Evolutionary conservation across 2,797 vertebrate species (phyloP), one percentile per base, ranked within the genome.

Genomic region (Falco biarmicus): DNA sequence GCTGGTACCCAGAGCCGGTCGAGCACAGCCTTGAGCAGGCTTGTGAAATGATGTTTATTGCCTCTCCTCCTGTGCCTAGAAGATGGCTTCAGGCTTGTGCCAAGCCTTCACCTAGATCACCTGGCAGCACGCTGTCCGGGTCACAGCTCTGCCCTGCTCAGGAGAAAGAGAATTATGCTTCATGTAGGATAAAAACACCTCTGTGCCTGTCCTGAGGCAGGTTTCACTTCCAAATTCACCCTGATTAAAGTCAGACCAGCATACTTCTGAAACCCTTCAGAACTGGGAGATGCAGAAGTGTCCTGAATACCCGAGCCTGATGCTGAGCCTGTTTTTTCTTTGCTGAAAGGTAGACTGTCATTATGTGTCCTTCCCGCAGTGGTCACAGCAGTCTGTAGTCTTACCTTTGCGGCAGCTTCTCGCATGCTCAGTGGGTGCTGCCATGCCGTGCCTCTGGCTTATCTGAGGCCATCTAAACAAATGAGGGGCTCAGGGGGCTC

Each of bases 391-490:
- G 34, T 8, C 15, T 6, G 43, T 6, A 15, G 74, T 37, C 37
- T n/a, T 39, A 41, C 61, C 74, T 61, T 12, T n/a, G 34, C 60
- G 11, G 54, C 61, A 19, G 68, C 66, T 31, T 20, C 59, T 22
- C 3, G 3, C 48, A 4, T 39, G 6, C 64, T n/a, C 17, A 0
- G 5, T 2, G 19, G 3, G 22, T 4, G 37, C 50, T 3, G 77
- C 57, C 63, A 19, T 0, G 8, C 37, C 1, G 4, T n/a, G 77
- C 70, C 75, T 22, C 89, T 1, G 7, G 32, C 32, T 81, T 24
- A 25, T 47, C 64, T 53, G 32, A 50, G 4, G 3, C 61, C 31
- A 48, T 34, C 48, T 7, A 13, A 71, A 47, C 60, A 51, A 32
- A 4, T 29, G 2, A 1, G 18, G 34, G 8, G 59, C 43, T 5